phyloP scores from a whole-genome alignment of 2,113 vertebrate species.

The Pithys albifrons region DNA sequence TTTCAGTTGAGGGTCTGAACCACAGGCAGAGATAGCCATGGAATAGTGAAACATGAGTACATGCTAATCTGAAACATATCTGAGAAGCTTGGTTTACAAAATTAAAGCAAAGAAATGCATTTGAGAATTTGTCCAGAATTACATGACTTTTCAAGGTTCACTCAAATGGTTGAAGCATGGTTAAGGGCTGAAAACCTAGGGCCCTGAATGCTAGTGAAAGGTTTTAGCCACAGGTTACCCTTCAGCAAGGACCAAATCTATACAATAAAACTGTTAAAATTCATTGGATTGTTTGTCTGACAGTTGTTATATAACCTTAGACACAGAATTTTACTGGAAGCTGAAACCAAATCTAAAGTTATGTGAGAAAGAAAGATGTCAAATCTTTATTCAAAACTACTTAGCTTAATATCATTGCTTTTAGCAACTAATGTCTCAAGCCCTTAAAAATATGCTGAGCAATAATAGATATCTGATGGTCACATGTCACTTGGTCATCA shows the following conservation, averaged over 20 bases:
- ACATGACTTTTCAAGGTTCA: background rate
- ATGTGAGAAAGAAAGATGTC: background rate
- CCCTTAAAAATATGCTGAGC: background rate
- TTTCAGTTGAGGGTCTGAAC: background rate
- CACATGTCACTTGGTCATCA: background rate
- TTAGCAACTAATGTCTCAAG: background rate
- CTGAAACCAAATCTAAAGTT: constrained; percentile 17
- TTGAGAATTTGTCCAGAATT: background rate
- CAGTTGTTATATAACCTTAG: background rate
- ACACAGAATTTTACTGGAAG: background rate
- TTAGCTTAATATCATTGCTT: background rate
- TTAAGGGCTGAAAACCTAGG: background rate
- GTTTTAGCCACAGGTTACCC: background rate
- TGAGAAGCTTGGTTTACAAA: background rate
- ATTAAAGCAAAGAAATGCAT: background rate
- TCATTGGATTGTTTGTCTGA: background rate
- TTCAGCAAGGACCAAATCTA: background rate
- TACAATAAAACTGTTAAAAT: background rate
- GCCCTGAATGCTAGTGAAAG: background rate
- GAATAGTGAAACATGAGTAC: background rate
- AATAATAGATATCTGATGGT: background rate
- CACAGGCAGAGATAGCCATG: background rate
- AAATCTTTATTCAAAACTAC: background rate
- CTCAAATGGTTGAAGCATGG: background rate
- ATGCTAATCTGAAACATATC: background rate